Base-by-base conservation (phyloP, 2,888 invertebrate species). In the Rhorus exstirpatorius region DNA sequence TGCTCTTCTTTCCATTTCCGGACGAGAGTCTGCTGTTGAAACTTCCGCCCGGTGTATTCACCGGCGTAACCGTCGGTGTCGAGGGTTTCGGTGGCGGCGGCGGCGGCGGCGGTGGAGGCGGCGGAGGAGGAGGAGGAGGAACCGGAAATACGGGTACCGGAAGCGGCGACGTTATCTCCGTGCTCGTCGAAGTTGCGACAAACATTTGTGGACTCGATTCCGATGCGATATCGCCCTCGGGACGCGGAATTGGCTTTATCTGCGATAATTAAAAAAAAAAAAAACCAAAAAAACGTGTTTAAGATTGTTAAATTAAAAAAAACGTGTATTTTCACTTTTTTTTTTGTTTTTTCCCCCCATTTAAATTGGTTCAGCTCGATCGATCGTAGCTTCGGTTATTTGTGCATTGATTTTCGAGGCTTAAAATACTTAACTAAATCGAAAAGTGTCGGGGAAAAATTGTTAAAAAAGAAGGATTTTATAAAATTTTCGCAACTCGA, bases 241-340 rank as follows among this genome's bases (percentile, higher is more conserved):
- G 97, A 88, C 97, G 94, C 3, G 96, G 96, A 88, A 96, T 96
- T 3, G 96, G 96, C 91, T 96, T 96, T 83, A 97, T 96, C 96
- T 96, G 91, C 1, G 44, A 81, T 26, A 26, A 17, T 24, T 35
- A 72, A 17, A 1, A 70, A 10, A 24, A 14, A 0, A 35, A 51
- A 51, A 26, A 67, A 19, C 10, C 8, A 49, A 63, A 44, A 76
- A 79, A 46, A 41, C 49, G 14, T 46, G 17, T 8, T 3, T 17
- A 38, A n/a, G n/a, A 58, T 26, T 14, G 31, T 31, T 31, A 31
- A 31, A n/a, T n/a, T n/a, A n/a, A n/a, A n/a, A 31, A 31, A 31
- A 2, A 31, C 31, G 31, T 31, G 3, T 3, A 6, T 31, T 31
- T 31, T 31, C 3, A 3, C 14, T 1, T 21, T 21, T 7, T 26